Conservation (phyloP, 2,888 invertebrate genomes). For the Fragum fragum region DNA sequence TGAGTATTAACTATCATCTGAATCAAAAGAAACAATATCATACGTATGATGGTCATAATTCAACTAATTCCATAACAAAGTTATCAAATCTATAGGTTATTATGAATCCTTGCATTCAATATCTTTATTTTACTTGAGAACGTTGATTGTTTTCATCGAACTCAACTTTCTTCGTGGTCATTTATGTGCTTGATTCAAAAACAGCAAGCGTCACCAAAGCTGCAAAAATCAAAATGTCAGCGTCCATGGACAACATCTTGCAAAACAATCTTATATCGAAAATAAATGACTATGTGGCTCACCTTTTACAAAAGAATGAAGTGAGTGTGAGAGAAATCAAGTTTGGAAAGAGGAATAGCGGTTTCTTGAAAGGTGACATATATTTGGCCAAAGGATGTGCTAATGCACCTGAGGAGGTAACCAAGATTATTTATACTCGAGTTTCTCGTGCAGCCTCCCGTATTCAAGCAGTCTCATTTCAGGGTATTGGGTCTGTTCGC, state of each 20-base stretch:
- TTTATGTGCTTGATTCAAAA: neutral
- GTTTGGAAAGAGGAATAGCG: slow-evolving; percentile 29
- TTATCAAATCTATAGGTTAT: too few relatives aligned
- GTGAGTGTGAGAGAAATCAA: neutral
- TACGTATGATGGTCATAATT: too few relatives aligned
- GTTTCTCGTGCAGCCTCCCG: too few relatives aligned
- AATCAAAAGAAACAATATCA: too few relatives aligned
- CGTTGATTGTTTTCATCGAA: too few relatives aligned
- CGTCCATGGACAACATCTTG: slow-evolving; percentile 29
- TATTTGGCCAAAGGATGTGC: slow-evolving; percentile 28
- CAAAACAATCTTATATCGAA: neutral
- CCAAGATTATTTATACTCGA: too few relatives aligned
- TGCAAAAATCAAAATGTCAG: slow-evolving; percentile 43
- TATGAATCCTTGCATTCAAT: too few relatives aligned
- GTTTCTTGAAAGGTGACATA: slow-evolving; percentile 43
- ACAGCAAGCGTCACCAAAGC: neutral
- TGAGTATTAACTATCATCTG: too few relatives aligned
- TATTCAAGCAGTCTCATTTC: too few relatives aligned
- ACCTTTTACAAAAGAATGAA: neutral
- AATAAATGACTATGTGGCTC: slow-evolving; percentile 7
- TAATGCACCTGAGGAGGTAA: neutral
- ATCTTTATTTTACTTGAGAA: too few relatives aligned
- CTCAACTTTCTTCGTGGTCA: neutral
- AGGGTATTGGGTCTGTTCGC: too few relatives aligned
- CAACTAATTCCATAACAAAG: too few relatives aligned